Evolutionary conservation across 2,113 vertebrate genomes (phyloP), one percentile per base, ranked within the genome.

Genomic region (Asarcornis scutulata): DNA sequence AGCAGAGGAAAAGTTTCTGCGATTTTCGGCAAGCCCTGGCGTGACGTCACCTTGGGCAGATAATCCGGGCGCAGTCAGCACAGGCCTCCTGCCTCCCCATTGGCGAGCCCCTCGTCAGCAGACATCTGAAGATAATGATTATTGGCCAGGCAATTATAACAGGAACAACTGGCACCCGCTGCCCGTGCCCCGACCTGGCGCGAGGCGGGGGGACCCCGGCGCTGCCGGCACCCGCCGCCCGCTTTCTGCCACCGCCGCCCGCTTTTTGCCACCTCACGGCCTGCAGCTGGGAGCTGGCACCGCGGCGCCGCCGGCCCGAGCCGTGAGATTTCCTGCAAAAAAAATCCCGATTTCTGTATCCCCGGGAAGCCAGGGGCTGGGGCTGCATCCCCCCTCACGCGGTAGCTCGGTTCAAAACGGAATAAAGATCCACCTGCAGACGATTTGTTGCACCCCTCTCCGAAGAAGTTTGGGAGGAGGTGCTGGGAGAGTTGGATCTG

Each of bases 91-190:
- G 98, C 94, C 40, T 94, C 94, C 94, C 97, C 93, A 99, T 99
- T 99, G 99, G 99, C 74, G 95, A 95, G 89, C 64, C 72, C 95
- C 77, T 89, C 96, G 99, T 99, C 99, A 99, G 99, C 99, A 98
- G 99, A 99, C 99, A 99, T 99, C 98, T 99, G 98, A 99, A 98
- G 98, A 98, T 98, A 97, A 97, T 93, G 84, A 94, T 95, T 88
- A 99, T 99, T 99, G 99, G 99, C 96, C 91, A 96, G 96, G 72
- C 95, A 97, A 96, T 97, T 97, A 98, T 97, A 98, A 98, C 97
- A 89, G 92, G 93, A 97, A 96, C 96, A 94, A 94, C 95, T 95
- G 97, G 96, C 98, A 95, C 95, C 93, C 93, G 25, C 56, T 62
- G 93, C 95, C 76, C 96, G 71, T 90, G 93, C 96, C 83, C 9